Evolutionary conservation across 2,113 vertebrate species (phyloP).

Genomic region (Xyrauchen texanus): DNA sequence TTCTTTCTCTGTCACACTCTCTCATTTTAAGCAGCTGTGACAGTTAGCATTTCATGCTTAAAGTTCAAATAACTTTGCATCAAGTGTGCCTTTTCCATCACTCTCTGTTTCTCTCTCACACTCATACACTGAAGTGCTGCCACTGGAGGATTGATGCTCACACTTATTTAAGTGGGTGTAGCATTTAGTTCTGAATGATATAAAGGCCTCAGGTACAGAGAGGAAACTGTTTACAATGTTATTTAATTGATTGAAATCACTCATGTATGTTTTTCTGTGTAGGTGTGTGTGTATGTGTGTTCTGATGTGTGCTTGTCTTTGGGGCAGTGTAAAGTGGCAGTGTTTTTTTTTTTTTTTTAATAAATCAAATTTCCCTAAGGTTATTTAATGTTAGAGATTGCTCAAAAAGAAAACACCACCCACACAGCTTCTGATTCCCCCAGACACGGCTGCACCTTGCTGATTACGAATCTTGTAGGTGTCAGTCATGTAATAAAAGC

Average conservation of each 20-base stretch:
- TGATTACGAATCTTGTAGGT: too few species aligned
- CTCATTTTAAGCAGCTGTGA: conserved; percentile 3
- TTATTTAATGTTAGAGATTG: too few species aligned
- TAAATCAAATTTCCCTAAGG: too few species aligned
- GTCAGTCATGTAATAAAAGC: too few species aligned
- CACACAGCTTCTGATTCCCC: too few species aligned
- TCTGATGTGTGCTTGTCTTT: background rate
- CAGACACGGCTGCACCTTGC: too few species aligned
- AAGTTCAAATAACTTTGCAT: conserved; percentile 43
- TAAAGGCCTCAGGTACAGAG: background rate
- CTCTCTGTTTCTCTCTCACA: too few species aligned
- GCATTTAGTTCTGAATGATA: conserved; percentile 25
- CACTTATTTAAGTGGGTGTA: conserved; percentile 8
- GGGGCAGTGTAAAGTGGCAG: too few species aligned
- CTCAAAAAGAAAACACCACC: too few species aligned
- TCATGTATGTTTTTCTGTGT: background rate
- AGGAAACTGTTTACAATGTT: background rate
- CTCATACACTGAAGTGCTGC: background rate
- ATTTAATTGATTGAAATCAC: conserved; percentile 25
- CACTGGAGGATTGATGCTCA: background rate
- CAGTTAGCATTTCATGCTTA: conserved; percentile 35
- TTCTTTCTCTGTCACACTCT: background rate
- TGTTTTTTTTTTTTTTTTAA: too few species aligned
- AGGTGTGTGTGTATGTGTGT: too few species aligned
- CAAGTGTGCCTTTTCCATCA: conserved; percentile 8